Evolutionary conservation across 2,113 vertebrate genomes (phyloP), one percentile per base, ranked within the genome.

Genomic region (Vombatus ursinus): DNA sequence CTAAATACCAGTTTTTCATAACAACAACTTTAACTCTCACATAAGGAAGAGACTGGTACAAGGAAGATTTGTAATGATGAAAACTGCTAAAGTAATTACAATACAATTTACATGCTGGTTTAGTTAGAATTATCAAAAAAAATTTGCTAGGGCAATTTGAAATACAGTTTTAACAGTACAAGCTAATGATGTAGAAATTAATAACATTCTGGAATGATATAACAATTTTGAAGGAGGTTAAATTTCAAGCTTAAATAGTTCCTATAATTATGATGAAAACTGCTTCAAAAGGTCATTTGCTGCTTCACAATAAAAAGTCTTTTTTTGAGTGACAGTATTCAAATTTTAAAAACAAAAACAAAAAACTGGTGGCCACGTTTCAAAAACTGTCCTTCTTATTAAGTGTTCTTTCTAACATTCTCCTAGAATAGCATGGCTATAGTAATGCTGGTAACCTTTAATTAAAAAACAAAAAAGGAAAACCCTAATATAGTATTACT

Each of bases 21-120:
- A 97, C 96, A 97, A 97, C 97, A 95, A 51, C 53, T 96, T 92
- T 57, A 90, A 93, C 95, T 97, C 97, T 97, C 93, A 96, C 57
- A 31, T 91, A 93, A 93, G 52, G 95, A 97, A 96, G 95, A 93
- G 93, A 96, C 22, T 90, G 92, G 93, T 90, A 93, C 0, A 23
- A 90, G 92, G 37, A 94, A 96, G 95, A 97, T 50, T 89, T 96
- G 94, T 53, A 97, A 89, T 96, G 89, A 95, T 94, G 54, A 96
- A 92, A 97, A 96, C 1, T 22, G 92, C 90, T 93, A n/a, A 96
- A 95, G 68, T 94, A 97, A 97, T 96, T 97, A 94, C 54, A 97
- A 93, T 19, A 50, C 50, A 95, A 94, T 96, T 96, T 95, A 94
- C 68, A 61, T 95, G 94, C 52, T 89, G 77, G 51, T 92, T 95